Base-by-base conservation (phyloP, 2,113 vertebrate genomes). In the Urocynchramus pylzowi region DNA sequence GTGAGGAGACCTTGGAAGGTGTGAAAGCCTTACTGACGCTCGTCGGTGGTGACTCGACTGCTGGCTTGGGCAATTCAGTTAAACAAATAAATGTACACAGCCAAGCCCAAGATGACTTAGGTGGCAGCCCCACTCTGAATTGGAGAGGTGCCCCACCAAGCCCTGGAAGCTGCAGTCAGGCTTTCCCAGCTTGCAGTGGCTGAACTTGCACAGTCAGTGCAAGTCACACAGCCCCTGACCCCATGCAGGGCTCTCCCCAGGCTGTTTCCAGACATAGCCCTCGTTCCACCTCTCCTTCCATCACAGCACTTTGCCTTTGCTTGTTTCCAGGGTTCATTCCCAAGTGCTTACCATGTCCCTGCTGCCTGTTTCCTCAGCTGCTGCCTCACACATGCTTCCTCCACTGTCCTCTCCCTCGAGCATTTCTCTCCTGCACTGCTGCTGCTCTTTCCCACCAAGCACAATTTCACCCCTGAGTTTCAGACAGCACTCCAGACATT, bases 381-480 rank as follows among this genome's bases (percentile, higher is more conserved):
- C 54, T 87, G 91, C 84, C 69, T 90, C 64, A 60, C 84, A 71
- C 41, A 63, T 61, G 65, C 44, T 84, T 65, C 73, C 50, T 86
- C 53, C 2, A 3, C 49, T 63, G 42, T 42, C 88, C 85, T 64
- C 92, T 95, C 90, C 86, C 93, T 84, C 5, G 41, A 95, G 95
- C 90, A 84, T 68, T 95, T 78, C 73, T 56, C 49, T 92, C 82
- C 83, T 7, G 7, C 79, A 26, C 82, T 90, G 83, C 47, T 68
- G 56, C 71, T 90, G 76, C 76, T 84, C 53, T 94, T 96, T 94
- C 95, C 93, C 85, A 95, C 93, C 95, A 75, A 77, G 47, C 27
- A 13, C 2, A 0, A 56, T 50, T 80, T 84, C 82, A 70, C 52
- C 60, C 42, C 61, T 68, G 63, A 60, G 47, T 52, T 92, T 87